Evolutionary conservation across 2,797 vertebrate genomes (phyloP).

Genomic region (Oreonectes daqikongensis): DNA sequence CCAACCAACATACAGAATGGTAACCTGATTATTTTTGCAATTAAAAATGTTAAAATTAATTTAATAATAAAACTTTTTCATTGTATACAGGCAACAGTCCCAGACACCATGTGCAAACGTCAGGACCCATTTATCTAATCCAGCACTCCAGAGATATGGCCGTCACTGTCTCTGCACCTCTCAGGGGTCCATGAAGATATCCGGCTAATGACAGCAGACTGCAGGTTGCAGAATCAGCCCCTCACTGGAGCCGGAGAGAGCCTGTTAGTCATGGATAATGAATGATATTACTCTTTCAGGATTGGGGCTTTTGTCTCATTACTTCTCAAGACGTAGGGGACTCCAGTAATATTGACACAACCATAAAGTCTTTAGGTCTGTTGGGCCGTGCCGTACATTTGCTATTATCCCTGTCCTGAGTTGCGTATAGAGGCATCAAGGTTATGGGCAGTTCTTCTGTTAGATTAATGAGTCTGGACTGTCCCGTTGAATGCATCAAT

Average conservation of each 20-base stretch:
- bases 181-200: constrained; percentile 41
- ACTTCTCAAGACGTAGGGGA: constrained; percentile 45
- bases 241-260: constrained; percentile 46
- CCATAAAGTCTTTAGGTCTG: constrained; percentile 50
- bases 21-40: too few relatives aligned
- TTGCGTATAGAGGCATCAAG: constrained; percentile 29
- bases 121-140: constrained; percentile 42
- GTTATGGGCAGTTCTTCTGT: constrained; percentile 33
- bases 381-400: constrained; percentile 44
- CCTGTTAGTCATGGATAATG: constrained; percentile 59
- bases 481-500: constrained; percentile 32
- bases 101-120: constrained; percentile 3
- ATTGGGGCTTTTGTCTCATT: constrained; percentile 48
- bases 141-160: constrained; percentile 36
- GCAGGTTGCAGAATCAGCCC: constrained; percentile 26
- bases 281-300: constrained; percentile 54
- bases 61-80: not conserved
- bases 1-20: too few relatives aligned
- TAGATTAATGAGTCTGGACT: constrained; percentile 41
- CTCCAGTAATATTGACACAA: constrained; percentile 43
- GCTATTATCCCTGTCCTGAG: constrained; percentile 39
- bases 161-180: constrained; percentile 2
- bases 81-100: not conserved
- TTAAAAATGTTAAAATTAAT: too few relatives aligned
- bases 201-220: constrained; percentile 39